These are phyloP conservation scores for Salvelinus alpinus DNA, from an alignment of 2,113 vertebrate species.

Conservation along the genomic window DNA sequence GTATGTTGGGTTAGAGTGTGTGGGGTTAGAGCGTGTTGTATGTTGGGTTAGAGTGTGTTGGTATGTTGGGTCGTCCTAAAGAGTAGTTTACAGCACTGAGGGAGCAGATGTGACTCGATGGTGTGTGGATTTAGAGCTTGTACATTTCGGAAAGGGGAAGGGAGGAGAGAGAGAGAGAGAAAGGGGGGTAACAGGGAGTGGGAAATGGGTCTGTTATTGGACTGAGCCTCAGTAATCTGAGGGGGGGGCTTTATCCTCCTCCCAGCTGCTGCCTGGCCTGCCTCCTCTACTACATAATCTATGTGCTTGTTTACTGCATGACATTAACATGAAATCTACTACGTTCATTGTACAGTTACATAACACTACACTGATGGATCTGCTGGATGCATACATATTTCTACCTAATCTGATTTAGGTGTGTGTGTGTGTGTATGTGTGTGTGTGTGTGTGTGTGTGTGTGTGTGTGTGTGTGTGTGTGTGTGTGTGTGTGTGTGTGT, in stretches of 20 bases:
- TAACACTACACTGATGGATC: too few species aligned
- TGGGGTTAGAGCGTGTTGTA: too few species aligned
- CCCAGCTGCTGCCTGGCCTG: slow-evolving; percentile 57
- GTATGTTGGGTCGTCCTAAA: neutral
- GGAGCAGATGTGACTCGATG: slow-evolving; percentile 59
- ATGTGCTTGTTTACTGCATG: slow-evolving; percentile 13
- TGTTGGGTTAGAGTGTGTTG: too few species aligned
- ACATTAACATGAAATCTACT: neutral
- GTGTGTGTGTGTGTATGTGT: too few species aligned
- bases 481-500: too few species aligned
- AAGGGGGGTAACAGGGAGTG: neutral
- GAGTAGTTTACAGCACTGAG: neutral
- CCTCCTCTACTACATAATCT: neutral
- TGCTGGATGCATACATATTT: too few species aligned
- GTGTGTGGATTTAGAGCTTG: slow-evolving; percentile 59
- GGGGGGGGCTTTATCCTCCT: slow-evolving; percentile 53
- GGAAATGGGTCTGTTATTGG: neutral
- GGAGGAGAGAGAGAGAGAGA: slow-evolving; percentile 15
- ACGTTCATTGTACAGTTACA: neutral
- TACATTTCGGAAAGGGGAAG: slow-evolving; percentile 30
- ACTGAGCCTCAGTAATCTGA: slow-evolving; percentile 58
- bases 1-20: too few species aligned
- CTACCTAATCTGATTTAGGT: too few species aligned
- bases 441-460: too few species aligned
- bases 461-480: too few species aligned